Percentiles rank a stretch among this genome's conserved stretches.
phyloP scores from a whole-genome alignment of 2,113 vertebrate species.

The Xenotilapia flavipinnis region DNA sequence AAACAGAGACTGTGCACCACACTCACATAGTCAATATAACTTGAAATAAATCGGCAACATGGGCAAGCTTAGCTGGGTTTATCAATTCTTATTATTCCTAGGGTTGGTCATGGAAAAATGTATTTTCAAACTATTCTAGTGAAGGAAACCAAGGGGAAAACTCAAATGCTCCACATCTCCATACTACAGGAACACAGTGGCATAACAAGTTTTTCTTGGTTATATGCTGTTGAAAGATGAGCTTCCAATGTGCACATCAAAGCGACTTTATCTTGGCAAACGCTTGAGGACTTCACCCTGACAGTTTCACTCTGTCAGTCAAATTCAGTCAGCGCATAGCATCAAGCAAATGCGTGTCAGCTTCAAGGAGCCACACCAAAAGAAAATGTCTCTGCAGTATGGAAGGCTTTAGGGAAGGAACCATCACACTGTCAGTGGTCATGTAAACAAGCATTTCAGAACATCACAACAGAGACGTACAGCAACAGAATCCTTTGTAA shows the following conservation, averaged over 20 bases:
- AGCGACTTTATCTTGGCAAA: constrained; percentile 36
- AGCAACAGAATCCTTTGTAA: neutral
- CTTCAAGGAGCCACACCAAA: neutral
- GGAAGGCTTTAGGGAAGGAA: neutral
- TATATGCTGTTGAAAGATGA: constrained; percentile 28
- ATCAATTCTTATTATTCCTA: neutral
- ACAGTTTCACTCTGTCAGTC: constrained; percentile 40
- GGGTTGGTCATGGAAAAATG: neutral
- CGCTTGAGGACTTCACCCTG: constrained; percentile 3
- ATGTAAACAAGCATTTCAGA: neutral
- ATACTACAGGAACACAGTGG: neutral
- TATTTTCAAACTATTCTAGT: neutral
- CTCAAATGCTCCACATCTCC: neutral
- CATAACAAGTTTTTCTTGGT: constrained; percentile 57
- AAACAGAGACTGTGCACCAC: neutral
- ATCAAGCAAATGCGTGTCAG: neutral
- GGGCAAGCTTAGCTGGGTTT: neutral
- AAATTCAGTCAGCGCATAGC: neutral
- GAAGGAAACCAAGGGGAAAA: neutral
- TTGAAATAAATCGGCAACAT: neutral
- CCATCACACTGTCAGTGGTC: neutral
- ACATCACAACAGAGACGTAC: neutral
- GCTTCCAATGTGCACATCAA: constrained; percentile 29
- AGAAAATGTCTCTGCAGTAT: neutral
- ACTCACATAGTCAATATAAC: neutral